Conservation (phyloP, 2,888 invertebrate genomes). For the Digitonthophagus gazella region DNA sequence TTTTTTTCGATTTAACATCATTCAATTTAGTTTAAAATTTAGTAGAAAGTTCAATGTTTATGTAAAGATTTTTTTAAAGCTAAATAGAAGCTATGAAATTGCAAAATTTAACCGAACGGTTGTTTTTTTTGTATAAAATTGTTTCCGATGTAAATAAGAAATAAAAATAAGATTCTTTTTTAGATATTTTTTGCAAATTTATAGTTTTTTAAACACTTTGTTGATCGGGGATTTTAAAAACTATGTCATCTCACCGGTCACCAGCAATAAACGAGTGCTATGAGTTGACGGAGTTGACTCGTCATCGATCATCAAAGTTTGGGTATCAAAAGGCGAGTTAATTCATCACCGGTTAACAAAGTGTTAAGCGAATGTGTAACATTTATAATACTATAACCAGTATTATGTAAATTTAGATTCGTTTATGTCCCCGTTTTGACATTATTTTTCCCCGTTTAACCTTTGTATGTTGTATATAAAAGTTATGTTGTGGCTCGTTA, state of each 20-base stretch:
- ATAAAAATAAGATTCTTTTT: too few relatives aligned
- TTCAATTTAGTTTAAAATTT: slow-evolving; percentile 7
- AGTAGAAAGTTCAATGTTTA: not conserved
- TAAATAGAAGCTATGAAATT: slow-evolving; percentile 1
- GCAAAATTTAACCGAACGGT: not conserved
- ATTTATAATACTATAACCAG: slow-evolving; percentile 4
- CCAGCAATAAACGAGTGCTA: too few relatives aligned
- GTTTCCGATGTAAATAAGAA: not conserved
- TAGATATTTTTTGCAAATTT: not conserved
- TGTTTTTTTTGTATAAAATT: not conserved
- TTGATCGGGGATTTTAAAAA: too few relatives aligned
- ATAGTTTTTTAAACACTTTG: too few relatives aligned
- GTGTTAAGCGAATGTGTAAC: not conserved
- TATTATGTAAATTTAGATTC: slow-evolving; percentile 13
- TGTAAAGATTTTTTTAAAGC: slow-evolving; percentile 1
- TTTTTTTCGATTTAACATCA: not conserved
- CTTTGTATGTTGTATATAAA: slow-evolving; percentile 3
- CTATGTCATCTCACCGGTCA: too few relatives aligned
- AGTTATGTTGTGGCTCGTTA: slow-evolving; percentile 10
- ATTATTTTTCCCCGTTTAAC: not conserved
- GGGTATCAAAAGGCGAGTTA: too few relatives aligned
- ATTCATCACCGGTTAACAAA: too few relatives aligned
- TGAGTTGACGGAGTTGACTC: too few relatives aligned
- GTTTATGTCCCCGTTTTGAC: slow-evolving; percentile 3
- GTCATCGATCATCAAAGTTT: too few relatives aligned